Percentiles rank a stretch among this genome's conserved stretches.
These are phyloP conservation scores for Drosophila nr. perissopoda DNA, from an alignment of 2,888 invertebrate species.

Conservation along the genomic window DNA sequence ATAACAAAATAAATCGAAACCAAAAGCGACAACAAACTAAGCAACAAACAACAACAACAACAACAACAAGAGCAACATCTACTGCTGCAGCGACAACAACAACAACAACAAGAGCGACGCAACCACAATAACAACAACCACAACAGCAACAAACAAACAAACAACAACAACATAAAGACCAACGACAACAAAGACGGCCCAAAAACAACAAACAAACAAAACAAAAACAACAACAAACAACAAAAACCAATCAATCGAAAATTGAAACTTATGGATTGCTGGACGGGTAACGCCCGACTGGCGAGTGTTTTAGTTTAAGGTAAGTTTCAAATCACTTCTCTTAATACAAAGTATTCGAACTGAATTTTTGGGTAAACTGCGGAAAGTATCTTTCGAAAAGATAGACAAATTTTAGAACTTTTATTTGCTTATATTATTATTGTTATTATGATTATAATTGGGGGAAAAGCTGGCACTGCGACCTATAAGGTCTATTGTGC, in stretches of 20 bases:
- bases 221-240: conserved; percentile 41
- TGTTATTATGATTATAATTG: no score
- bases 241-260: conserved; percentile 74
- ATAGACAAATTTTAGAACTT: no score
- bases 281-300: conserved; percentile 86
- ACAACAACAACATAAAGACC: background rate
- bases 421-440: no score
- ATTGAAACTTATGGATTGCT: conserved; percentile 85
- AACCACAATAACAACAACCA: conserved; percentile 26
- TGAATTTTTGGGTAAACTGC: background rate
- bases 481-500: no score
- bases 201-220: conserved; percentile 29
- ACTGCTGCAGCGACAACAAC: conserved; percentile 19
- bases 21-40: conserved; percentile 16
- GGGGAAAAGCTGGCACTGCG: no score
- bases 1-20: conserved; percentile 24
- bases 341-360: background rate
- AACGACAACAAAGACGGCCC: conserved; percentile 18
- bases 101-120: conserved; percentile 14
- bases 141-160: conserved; percentile 17
- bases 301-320: conserved; percentile 86
- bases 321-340: conserved; percentile 57
- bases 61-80: conserved; percentile 30
- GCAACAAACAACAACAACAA: conserved; percentile 28
- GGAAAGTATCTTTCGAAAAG: background rate